Evolutionary conservation across 2,888 invertebrate genomes (phyloP), one percentile per base, ranked within the genome.

Genomic region (Drosophila melanosoma): DNA sequence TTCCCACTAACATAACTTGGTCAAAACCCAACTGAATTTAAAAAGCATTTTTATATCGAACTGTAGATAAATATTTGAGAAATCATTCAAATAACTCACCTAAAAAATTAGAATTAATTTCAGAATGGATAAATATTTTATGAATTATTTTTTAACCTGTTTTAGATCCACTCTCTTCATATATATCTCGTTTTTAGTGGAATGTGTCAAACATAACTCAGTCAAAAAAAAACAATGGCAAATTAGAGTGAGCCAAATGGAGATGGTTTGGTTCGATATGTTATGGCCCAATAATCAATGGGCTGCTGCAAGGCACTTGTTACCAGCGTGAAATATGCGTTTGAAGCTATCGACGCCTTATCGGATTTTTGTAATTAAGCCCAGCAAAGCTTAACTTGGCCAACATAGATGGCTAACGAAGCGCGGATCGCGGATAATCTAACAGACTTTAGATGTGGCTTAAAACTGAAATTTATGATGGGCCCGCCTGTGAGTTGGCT

Each of bases 391-490:
- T 59, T n/a, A 40, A 56, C 54, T 56, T 45, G 15, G 23, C 15
- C 45, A 45, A 23, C 45, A 45, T 15, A 45, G 45, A 35, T 17
- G 66, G 48, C 75, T 79, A 78, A 78, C 78, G 81, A 76, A 80
- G 75, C 68, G 60, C 62, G 49, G 53, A 67, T 54, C 32, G 42
- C 45, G 23, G 33, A 36, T 26, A 11, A 40, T 51, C 52, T 23
- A 35, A 29, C 33, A 52, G 56, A 60, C 60, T 73, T 82, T 73
- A 69, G 70, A 87, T 88, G 79, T 85, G 84, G 85, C 85, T 83
- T 84, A 81, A 82, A 81, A 78, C 83, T 76, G 36, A 86, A 89
- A 91, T 91, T 90, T 90, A 90, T 89, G 81, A 66, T 69, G 74
- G 61, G 83, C 61, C 69, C 70, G 59, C 56, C 75, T 60, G 74